Evolutionary conservation across 2,888 invertebrate genomes (phyloP), one percentile per base, ranked within the genome.

Genomic region (Lasius fuliginosus): DNA sequence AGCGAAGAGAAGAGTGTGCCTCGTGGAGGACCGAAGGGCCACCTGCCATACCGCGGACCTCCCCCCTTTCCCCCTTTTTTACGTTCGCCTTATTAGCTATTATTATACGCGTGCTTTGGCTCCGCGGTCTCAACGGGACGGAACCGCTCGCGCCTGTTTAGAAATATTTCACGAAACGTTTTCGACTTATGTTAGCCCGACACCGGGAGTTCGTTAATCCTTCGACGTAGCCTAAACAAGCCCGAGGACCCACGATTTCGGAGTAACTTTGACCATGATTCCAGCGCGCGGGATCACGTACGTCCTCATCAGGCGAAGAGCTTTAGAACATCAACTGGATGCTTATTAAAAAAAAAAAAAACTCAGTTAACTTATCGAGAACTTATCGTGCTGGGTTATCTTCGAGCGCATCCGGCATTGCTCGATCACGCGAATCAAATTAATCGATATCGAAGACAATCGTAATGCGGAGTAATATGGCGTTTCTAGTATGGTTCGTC

Each of bases 11-110:
- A 90, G 91, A 92, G 92, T 91, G 90, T 90, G 92, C 91, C 92
- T 86, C 87, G 86, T 76, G 88, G 85, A 91, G 86, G 87, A 77
- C 87, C 65, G 65, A 86, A 89, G 88, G 87, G 90, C 92, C 93
- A 94, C 94, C 94, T 94, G 94, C 93, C 91, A 89, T 91, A 91
- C 90, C 92, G 91, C 91, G 89, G 92, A 91, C 91, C 92, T 89
- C 88, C 89, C 30, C 23, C 3, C 69, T n/a, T 23, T n/a, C 49
- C 33, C 36, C 27, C 36, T 46, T 87, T 87, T 90, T 91, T 89
- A 90, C 92, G 93, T 93, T 90, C 93, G 92, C 92, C 94, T 94
- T 94, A 94, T 94, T 94, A 94, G 93, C 93, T 94, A 94, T 94
- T 94, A 94, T 94, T 94, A 94, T 92, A 93, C 92, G 91, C 92